Evolutionary conservation across 2,113 vertebrate genomes (phyloP).

Genomic region (Apeltes quadracus): DNA sequence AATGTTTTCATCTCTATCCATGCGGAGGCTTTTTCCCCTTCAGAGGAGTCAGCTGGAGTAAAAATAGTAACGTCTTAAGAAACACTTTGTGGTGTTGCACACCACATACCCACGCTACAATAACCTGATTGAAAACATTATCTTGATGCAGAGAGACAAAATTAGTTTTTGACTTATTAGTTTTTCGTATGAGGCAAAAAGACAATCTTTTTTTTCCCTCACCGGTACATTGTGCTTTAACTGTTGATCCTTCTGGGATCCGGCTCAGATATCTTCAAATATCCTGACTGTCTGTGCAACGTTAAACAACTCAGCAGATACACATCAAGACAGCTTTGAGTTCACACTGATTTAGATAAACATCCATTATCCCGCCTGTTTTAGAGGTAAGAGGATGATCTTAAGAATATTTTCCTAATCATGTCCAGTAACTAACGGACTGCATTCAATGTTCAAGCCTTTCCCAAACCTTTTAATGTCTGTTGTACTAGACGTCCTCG

Average conservation of each 20-base stretch:
- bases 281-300: constrained; percentile 26
- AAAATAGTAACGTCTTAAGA: constrained; percentile 9
- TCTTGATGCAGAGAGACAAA: constrained; percentile 34
- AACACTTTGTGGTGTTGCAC: constrained; percentile 31
- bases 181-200: constrained; percentile 35
- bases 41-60: constrained; percentile 48
- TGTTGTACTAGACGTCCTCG: constrained; percentile 56
- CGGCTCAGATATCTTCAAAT: constrained; percentile 41
- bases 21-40: constrained; percentile 42
- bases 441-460: constrained; percentile 52
- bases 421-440: constrained; percentile 46
- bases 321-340: constrained; percentile 36
- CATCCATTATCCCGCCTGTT: constrained; percentile 14
- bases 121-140: constrained; percentile 25
- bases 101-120: constrained; percentile 3
- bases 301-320: constrained; percentile 28
- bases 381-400: too few relatives aligned
- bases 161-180: constrained; percentile 44
- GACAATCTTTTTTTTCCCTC: constrained; percentile 23
- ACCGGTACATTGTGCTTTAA: constrained; percentile 39
- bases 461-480: constrained; percentile 60
- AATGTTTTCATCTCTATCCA: constrained; percentile 72
- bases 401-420: constrained; percentile 53
- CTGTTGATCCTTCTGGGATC: constrained; percentile 40
- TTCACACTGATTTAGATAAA: constrained; percentile 21